Base-by-base conservation (phyloP, 2,888 invertebrate genomes). In the Oxyscelio sp. region DNA sequence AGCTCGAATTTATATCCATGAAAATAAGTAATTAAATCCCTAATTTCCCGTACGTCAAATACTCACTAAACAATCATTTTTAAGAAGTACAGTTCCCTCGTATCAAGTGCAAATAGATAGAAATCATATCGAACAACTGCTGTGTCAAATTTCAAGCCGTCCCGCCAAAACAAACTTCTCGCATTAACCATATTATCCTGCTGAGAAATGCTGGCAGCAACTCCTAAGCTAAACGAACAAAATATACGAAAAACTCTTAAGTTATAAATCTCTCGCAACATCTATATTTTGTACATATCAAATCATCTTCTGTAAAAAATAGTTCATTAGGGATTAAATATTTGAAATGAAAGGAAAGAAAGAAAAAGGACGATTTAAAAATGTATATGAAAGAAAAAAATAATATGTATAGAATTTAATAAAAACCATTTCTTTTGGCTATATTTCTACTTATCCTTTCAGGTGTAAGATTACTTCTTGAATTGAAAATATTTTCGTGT, bases 21-120 rank as follows among this genome's bases (percentile, higher is more conserved):
- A n/a, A n/a, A n/a, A n/a, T n/a, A n/a, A n/a, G n/a, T n/a, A n/a
- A n/a, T 88, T 84, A 78, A 85, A 85, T 87, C 78, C 58, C 82
- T 87, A 87, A 90, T 90, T 88, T 85, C 80, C 82, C 81, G 59
- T 54, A 59, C 31, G 22, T 56, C 70, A 75, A 56, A 38, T 58
- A 40, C 45, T 70, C 45, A 56, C 52, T 58, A 52, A 66, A 59
- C 52, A 59, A 40, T 24, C 24, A 52, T 74, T 52, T 34, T 24
- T 59, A 77, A 59, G 45, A 54, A 63, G 34, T 63, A 52, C 52
- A 6, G 34, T 34, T 63, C 3, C 11, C 15, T 15, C 11, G 38
- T 56, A 66, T 52, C 21, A 66, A 68, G 38, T 52, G 38, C 22
- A 77, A 77, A 56, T 68, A 58, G 50, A 66, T 52, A 59, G 59